Evolutionary conservation across 2,797 vertebrate genomes (phyloP).

Genomic region (Lutjanus argentimaculatus): DNA sequence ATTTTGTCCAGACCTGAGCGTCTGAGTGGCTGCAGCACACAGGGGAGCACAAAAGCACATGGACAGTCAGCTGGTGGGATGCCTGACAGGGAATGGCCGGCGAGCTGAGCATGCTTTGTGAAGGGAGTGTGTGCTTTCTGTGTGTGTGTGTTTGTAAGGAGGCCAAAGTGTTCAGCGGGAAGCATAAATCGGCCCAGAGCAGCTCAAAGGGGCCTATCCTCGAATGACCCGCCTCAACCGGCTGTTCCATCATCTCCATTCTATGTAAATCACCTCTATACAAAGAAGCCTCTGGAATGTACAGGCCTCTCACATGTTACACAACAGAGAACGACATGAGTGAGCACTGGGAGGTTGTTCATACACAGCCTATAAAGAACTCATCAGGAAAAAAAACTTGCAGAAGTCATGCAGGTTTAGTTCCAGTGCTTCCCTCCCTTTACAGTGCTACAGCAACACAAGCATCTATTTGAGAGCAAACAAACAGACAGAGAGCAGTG

Average conservation of each 20-base stretch:
- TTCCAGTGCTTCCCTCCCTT: constrained; percentile 29
- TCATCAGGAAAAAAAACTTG: background rate
- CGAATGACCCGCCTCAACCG: constrained; percentile 64
- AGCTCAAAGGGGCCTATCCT: constrained; percentile 65
- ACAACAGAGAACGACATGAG: constrained; percentile 17
- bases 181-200: constrained; percentile 59
- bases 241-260: constrained; percentile 59
- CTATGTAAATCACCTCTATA: constrained; percentile 68
- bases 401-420: constrained; percentile 10
- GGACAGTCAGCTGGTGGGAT: constrained; percentile 64
- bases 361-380: background rate
- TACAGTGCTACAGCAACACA: constrained; percentile 13
- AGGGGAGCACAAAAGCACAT: constrained; percentile 42
- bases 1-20: constrained; percentile 4
- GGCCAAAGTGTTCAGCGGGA: constrained; percentile 63
- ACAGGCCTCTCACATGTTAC: constrained; percentile 14
- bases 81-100: constrained; percentile 40
- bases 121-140: constrained; percentile 23
- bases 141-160: constrained; percentile 45
- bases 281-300: constrained; percentile 57
- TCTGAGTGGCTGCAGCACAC: constrained; percentile 27
- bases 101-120: constrained; percentile 55
- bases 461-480: constrained; percentile 76
- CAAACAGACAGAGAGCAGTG: constrained; percentile 68
- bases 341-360: background rate